Evolutionary conservation across 2,113 vertebrate species (phyloP).

Genomic region (Malurus melanocephalus): DNA sequence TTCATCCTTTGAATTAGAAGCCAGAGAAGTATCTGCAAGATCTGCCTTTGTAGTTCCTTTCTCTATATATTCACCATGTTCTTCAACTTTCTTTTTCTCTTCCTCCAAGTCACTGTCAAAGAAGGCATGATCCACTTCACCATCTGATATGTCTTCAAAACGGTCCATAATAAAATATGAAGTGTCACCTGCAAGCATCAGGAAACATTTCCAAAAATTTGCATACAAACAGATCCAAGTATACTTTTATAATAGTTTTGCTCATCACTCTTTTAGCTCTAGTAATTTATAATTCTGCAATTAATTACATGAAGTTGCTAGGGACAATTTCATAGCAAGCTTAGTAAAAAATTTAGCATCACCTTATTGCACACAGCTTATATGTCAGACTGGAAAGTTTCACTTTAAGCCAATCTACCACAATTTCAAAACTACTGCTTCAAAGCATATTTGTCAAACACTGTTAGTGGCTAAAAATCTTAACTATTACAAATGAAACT

Average conservation of each 20-base stretch:
- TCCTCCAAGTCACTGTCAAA: slow-evolving; percentile 90
- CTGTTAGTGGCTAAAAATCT: neutral
- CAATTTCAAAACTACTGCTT: neutral
- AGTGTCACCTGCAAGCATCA: neutral
- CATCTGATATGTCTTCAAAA: slow-evolving; percentile 78
- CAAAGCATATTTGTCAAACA: neutral
- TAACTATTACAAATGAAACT: neutral
- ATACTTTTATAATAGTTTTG: neutral
- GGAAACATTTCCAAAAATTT: slow-evolving; percentile 17
- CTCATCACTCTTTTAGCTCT: neutral
- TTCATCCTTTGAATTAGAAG: slow-evolving; percentile 9
- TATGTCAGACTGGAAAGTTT: neutral
- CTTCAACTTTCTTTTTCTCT: slow-evolving; percentile 59
- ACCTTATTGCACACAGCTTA: neutral
- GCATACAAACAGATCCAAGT: neutral
- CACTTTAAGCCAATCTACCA: neutral
- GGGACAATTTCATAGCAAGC: neutral
- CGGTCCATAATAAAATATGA: slow-evolving; percentile 72
- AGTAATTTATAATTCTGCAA: neutral
- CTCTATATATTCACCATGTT: slow-evolving; percentile 18
- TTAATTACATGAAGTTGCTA: neutral
- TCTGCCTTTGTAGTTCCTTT: neutral
- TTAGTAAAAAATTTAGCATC: neutral
- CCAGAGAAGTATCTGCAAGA: slow-evolving; percentile 7
- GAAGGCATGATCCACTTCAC: slow-evolving; percentile 93